phyloP scores from a whole-genome alignment of 2,797 vertebrate genomes.

The Falco novaeseelandiae region DNA sequence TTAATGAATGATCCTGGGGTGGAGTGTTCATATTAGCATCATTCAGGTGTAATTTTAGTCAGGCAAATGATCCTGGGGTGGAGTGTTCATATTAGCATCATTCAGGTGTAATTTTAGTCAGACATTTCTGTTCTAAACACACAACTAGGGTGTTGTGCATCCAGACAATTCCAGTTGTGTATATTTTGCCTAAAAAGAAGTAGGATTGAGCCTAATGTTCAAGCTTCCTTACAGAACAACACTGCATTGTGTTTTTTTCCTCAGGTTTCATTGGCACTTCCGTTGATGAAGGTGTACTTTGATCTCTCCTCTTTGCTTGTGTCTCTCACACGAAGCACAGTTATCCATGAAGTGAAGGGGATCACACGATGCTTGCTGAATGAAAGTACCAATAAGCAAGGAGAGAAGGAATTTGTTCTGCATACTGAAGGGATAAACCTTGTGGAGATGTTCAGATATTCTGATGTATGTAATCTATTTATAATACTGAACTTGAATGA shows the following conservation, averaged over 20 bases:
- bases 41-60: not conserved
- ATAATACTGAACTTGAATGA: not conserved
- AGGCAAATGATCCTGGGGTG: not conserved
- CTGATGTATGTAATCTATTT: slow-evolving; percentile 75
- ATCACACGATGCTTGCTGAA: slow-evolving; percentile 90
- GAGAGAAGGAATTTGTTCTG: slow-evolving; percentile 82
- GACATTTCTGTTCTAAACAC: not conserved
- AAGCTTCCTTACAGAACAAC: not conserved
- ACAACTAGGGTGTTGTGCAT: no score
- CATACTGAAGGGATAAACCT: slow-evolving; percentile 97
- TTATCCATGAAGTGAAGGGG: slow-evolving; percentile 89
- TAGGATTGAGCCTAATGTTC: not conserved
- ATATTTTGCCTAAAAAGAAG: not conserved
- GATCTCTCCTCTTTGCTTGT: slow-evolving; percentile 88
- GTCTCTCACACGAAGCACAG: slow-evolving; percentile 78
- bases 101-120: not conserved
- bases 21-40: not conserved
- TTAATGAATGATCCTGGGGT: not conserved
- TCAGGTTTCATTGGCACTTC: slow-evolving; percentile 86
- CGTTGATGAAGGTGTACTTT: slow-evolving; percentile 88
- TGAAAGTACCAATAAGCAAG: slow-evolving; percentile 77
- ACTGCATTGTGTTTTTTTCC: not conserved
- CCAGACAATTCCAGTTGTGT: not conserved
- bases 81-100: accelerated
- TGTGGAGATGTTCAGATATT: slow-evolving; percentile 87